Conservation (phyloP, 2,888 invertebrate genomes). For the Eristalis tenax region DNA sequence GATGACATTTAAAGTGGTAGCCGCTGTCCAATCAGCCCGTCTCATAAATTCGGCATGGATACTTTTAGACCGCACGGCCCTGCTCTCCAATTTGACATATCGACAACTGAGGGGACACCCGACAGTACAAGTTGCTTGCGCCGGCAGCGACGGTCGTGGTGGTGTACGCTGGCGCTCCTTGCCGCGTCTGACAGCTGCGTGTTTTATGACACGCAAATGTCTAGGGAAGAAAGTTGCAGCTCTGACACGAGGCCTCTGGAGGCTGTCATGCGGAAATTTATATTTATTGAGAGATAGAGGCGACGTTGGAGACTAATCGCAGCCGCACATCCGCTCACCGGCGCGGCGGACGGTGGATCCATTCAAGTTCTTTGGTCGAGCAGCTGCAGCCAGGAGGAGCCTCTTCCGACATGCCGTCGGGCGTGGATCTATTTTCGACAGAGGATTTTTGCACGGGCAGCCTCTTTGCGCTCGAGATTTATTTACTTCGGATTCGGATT, state of each 20-base stretch:
- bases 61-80: neutral
- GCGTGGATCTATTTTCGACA: slow-evolving; percentile 57
- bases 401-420: slow-evolving; percentile 14
- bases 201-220: slow-evolving; percentile 61
- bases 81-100: slow-evolving; percentile 39
- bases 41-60: slow-evolving; percentile 39
- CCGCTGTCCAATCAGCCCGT: slow-evolving; percentile 28
- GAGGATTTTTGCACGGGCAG: slow-evolving; percentile 53
- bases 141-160: neutral
- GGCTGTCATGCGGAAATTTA: slow-evolving; percentile 44
- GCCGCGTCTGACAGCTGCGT: slow-evolving; percentile 46
- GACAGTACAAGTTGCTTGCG: neutral
- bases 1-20: slow-evolving; percentile 34
- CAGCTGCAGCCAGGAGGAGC: slow-evolving; percentile 42
- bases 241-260: slow-evolving; percentile 29
- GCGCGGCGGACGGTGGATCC: slow-evolving; percentile 53
- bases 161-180: neutral
- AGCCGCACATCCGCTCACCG: slow-evolving; percentile 61
- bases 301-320: slow-evolving; percentile 15
- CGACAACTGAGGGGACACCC: neutral
- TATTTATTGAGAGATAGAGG: slow-evolving; percentile 23
- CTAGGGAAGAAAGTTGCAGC: slow-evolving; percentile 31
- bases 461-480: slow-evolving; percentile 25
- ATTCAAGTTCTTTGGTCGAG: slow-evolving; percentile 36
- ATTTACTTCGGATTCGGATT: slow-evolving; percentile 51